Evolutionary conservation across 2,113 vertebrate genomes (phyloP).

Genomic region (Phalacrocorax pelagicus): DNA sequence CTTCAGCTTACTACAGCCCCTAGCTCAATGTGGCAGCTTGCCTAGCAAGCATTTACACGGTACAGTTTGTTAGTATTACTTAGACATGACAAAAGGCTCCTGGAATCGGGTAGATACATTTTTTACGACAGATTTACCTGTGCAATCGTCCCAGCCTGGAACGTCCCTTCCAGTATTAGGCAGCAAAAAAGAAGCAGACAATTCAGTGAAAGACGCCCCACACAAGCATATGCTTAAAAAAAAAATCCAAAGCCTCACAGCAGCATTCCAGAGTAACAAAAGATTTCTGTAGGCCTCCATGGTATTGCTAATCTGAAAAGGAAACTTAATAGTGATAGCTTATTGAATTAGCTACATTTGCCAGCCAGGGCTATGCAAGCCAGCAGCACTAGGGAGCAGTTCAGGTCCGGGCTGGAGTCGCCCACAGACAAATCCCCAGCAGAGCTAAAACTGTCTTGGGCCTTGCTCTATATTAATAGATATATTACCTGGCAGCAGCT

Average conservation of each 20-base stretch:
- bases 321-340: not conserved
- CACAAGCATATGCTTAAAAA: not conserved
- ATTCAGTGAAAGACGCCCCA: not conserved
- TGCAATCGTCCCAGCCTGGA: not conserved
- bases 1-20: not conserved
- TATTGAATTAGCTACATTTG: not conserved
- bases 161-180: not conserved
- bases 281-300: accelerated
- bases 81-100: not conserved
- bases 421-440: not conserved
- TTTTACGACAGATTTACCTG: not conserved
- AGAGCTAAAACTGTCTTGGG: not conserved
- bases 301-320: not conserved
- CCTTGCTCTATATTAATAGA: not conserved
- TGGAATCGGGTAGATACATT: not conserved
- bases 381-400: not conserved
- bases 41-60: not conserved
- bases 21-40: not conserved
- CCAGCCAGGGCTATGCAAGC: not conserved
- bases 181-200: not conserved
- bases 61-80: not conserved
- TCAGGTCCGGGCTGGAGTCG: not conserved
- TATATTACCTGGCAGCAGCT: not conserved
- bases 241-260: not conserved
- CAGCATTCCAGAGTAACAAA: not conserved